phyloP scores from a whole-genome alignment of 2,113 vertebrate species.

The Pelobates fuscus region DNA sequence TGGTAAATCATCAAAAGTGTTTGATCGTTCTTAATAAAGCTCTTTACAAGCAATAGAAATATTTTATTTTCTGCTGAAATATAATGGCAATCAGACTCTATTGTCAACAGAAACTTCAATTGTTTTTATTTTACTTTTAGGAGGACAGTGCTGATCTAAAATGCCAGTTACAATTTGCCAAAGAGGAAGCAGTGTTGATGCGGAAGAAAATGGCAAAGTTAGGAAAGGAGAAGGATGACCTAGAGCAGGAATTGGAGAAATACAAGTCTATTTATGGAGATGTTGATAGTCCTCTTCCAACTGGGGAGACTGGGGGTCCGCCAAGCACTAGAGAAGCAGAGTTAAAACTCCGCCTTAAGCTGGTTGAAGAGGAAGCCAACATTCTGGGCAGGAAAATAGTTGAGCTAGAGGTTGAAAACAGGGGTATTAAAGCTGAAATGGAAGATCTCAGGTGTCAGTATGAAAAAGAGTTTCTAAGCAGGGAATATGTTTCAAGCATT shows the following conservation, averaged over 20 bases:
- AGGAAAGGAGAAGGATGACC: conserved; percentile 88
- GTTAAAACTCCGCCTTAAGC: conserved; percentile 88
- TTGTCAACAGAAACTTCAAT: not conserved
- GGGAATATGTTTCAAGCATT: conserved; percentile 85
- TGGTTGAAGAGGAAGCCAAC: conserved; percentile 97
- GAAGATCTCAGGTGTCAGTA: conserved; percentile 92
- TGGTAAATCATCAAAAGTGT: too few relatives aligned
- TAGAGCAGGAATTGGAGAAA: conserved; percentile 95
- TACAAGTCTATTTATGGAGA: conserved; percentile 94
- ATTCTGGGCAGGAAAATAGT: conserved; percentile 95
- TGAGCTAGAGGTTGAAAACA: conserved; percentile 96
- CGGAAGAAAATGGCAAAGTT: conserved; percentile 97
- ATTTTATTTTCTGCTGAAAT: not conserved
- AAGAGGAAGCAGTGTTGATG: conserved; percentile 93
- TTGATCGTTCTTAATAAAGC: not conserved
- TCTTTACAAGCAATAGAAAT: not conserved
- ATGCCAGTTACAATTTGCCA: conserved; percentile 96
- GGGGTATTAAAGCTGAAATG: conserved; percentile 92
- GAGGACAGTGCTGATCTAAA: conserved; percentile 95
- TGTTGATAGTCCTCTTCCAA: conserved; percentile 87
- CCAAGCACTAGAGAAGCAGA: conserved; percentile 94
- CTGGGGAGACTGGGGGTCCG: conserved; percentile 83
- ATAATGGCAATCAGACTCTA: not conserved
- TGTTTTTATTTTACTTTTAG: conserved; percentile 56
- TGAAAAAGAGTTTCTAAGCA: conserved; percentile 82